Evolutionary conservation across 1,140 invertebrate genomes (phyloP).

Genomic region (Radopholus similis): DNA sequence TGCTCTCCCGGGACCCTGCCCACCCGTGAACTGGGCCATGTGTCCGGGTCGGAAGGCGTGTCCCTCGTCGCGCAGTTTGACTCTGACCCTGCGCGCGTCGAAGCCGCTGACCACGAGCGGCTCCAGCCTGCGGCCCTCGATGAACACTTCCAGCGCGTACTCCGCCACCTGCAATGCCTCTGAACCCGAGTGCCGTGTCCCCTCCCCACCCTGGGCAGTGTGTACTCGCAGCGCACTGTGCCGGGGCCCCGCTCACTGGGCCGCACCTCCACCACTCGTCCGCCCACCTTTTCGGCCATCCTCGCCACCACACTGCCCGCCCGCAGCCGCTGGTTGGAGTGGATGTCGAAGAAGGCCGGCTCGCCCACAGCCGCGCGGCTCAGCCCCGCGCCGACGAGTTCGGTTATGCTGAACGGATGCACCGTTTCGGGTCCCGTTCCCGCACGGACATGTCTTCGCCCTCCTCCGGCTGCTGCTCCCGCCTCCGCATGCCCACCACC

Average conservation of each 20-base stretch:
- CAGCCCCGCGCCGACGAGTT: conserved; percentile 77
- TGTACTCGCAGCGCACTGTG: conserved; percentile 34
- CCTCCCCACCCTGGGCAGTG: background rate
- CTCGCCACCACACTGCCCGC: conserved; percentile 40
- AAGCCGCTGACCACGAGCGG: conserved; percentile 46
- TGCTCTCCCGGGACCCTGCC: too few species aligned
- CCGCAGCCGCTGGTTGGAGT: conserved; percentile 35
- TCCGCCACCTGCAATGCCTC: conserved; percentile 80
- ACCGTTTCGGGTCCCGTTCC: background rate
- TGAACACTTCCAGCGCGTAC: conserved; percentile 75
- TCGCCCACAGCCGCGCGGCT: conserved; percentile 79
- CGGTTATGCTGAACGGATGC: conserved; percentile 52
- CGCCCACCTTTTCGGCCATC: conserved; percentile 19
- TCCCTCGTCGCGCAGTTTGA: conserved; percentile 38
- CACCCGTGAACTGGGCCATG: conserved; percentile 60
- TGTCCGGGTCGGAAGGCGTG: conserved; percentile 36
- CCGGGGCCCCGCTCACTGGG: conserved; percentile 15
- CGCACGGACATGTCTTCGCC: conserved; percentile 14
- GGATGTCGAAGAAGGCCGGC: conserved; percentile 78
- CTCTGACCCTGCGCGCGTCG: conserved; percentile 35
- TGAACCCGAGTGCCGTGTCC: background rate
- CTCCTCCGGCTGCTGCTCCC: background rate
- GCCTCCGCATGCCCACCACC: background rate
- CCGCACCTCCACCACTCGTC: background rate
- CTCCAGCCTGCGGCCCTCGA: conserved; percentile 80